A percentile compares a stretch with the other conserved stretches of the same genome.
phyloP scores from a whole-genome alignment of 2,113 vertebrate species.

The Cyprinus carpio region DNA sequence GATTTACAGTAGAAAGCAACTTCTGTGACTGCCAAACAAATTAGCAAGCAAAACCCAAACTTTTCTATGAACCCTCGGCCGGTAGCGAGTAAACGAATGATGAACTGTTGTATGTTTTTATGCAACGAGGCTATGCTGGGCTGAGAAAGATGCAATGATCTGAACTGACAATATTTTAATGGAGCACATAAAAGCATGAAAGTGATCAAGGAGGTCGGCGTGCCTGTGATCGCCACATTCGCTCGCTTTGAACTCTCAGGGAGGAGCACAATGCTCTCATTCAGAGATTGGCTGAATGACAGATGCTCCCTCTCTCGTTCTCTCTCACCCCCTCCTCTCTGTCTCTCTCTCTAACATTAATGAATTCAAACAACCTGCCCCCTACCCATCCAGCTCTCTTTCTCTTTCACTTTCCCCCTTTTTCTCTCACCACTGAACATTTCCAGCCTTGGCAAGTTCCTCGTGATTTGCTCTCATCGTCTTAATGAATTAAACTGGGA shows the following conservation, averaged over 20 bases:
- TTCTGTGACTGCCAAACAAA: background rate
- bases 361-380: constrained; percentile 75
- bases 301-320: constrained; percentile 63
- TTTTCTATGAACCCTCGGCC: constrained; percentile 12
- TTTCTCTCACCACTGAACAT: constrained; percentile 54
- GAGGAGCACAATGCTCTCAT: constrained; percentile 82
- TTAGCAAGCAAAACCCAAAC: constrained; percentile 2
- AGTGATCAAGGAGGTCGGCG: constrained; percentile 85
- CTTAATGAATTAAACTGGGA: constrained; percentile 90
- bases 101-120: constrained; percentile 14
- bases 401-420: constrained; percentile 69
- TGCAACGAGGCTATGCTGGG: constrained; percentile 69
- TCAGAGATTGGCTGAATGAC: constrained; percentile 74
- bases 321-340: constrained; percentile 23
- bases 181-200: constrained; percentile 81
- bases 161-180: constrained; percentile 82
- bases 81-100: constrained; percentile 21
- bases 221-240: constrained; percentile 79
- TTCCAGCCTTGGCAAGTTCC: constrained; percentile 78
- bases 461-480: constrained; percentile 77
- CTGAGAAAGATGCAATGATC: constrained; percentile 80
- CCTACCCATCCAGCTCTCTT: constrained; percentile 60
- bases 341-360: constrained; percentile 61
- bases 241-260: constrained; percentile 83
- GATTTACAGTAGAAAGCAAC: background rate